A percentile compares a stretch with the other conserved stretches of the same genome.
Evolutionary conservation across 2,888 invertebrate genomes (phyloP).

Genomic region (Meganola albula): DNA sequence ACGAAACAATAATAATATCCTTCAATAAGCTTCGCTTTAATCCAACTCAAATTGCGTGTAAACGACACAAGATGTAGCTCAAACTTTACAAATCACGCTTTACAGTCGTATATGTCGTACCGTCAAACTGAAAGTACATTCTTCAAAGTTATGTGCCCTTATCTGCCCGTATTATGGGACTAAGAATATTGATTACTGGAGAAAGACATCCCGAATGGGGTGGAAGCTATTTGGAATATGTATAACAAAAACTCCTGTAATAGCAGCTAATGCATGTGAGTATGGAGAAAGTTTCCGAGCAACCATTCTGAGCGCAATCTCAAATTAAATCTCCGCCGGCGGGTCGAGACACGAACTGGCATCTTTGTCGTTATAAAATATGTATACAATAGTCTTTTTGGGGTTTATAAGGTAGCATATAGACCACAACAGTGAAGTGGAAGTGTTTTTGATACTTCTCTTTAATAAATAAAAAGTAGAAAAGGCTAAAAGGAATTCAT

Average conservation of each 20-base stretch:
- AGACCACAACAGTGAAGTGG: constrained; percentile 28
- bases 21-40: constrained; percentile 9
- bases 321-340: constrained; percentile 65
- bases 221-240: constrained; percentile 41
- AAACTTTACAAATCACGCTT: constrained; percentile 24
- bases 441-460: constrained; percentile 20
- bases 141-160: constrained; percentile 12
- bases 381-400: constrained; percentile 44
- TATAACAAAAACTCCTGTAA: constrained; percentile 52
- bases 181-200: constrained; percentile 35
- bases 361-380: constrained; percentile 44
- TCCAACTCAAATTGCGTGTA: constrained; percentile 21
- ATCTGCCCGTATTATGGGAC: constrained; percentile 24
- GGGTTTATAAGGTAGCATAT: constrained; percentile 39
- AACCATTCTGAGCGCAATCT: constrained; percentile 60
- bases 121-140: too few relatives aligned
- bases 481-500: too few relatives aligned
- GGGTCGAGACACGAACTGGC: constrained; percentile 44
- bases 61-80: constrained; percentile 17
- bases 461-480: too few relatives aligned
- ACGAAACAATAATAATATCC: too few relatives aligned
- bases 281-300: constrained; percentile 60
- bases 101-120: constrained; percentile 4
- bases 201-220: constrained; percentile 35
- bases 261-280: constrained; percentile 60